A percentile compares a stretch with the other conserved stretches of the same genome.
Evolutionary conservation across 2,888 invertebrate genomes (phyloP).

Genomic region (Caenorhabditis sp.): DNA sequence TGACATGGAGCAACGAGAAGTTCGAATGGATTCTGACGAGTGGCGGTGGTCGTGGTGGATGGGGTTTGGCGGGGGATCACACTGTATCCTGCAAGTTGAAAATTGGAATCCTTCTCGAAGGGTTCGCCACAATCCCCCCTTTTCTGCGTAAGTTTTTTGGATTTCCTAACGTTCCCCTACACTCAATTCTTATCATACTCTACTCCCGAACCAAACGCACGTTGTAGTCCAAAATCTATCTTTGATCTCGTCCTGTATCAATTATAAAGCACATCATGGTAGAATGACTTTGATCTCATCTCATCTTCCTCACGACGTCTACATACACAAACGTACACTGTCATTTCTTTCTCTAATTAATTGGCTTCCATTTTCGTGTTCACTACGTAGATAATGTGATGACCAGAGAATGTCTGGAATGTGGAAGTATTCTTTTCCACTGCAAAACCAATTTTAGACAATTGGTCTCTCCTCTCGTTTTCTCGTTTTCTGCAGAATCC

Average conservation of each 20-base stretch:
- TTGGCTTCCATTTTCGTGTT: constrained; percentile 55
- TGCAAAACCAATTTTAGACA: constrained; percentile 41
- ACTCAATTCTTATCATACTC: neutral
- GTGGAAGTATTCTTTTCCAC: constrained; percentile 42
- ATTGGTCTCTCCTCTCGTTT: constrained; percentile 1
- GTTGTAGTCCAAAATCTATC: constrained; percentile 15
- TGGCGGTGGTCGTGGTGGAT: constrained; percentile 73
- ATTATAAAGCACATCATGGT: constrained; percentile 37
- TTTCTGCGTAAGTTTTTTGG: no score
- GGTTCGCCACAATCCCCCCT: neutral
- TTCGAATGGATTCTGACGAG: constrained; percentile 87
- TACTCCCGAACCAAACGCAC: constrained; percentile 7
- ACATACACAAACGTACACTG: constrained; percentile 13
- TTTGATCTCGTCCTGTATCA: constrained; percentile 45
- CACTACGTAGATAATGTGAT: constrained; percentile 55
- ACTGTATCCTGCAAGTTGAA: constrained; percentile 85
- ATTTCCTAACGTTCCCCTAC: neutral
- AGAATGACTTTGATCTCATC: constrained; percentile 46
- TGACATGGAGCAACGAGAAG: constrained; percentile 86
- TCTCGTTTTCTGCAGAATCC: constrained; percentile 27
- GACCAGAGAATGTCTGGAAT: constrained; percentile 56
- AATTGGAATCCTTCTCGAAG: neutral
- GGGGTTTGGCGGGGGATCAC: constrained; percentile 86
- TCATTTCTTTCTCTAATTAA: constrained; percentile 32
- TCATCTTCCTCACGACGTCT: constrained; percentile 7